phyloP scores from a whole-genome alignment of 2,113 vertebrate species.

The Mustela nigripes region DNA sequence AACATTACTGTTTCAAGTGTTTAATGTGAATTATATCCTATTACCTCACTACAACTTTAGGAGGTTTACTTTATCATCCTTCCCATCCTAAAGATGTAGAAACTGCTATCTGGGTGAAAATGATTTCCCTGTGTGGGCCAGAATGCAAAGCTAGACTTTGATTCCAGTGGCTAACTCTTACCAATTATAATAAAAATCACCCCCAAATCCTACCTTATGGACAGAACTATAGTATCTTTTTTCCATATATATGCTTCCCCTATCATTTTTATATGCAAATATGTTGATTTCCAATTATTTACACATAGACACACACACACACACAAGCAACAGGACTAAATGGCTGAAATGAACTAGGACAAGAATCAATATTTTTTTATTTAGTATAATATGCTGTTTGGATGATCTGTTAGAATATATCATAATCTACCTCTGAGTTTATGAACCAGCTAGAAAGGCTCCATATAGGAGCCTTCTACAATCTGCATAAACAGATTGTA shows the following conservation, averaged over 20 bases:
- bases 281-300: not conserved
- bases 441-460: not conserved
- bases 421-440: not conserved
- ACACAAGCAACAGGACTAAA: not conserved
- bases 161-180: not conserved
- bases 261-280: not conserved
- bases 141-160: slow-evolving; percentile 44
- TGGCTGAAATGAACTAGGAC: not conserved
- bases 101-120: slow-evolving; percentile 45
- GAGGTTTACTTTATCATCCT: not conserved
- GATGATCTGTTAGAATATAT: not conserved
- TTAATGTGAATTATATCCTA: slow-evolving; percentile 1
- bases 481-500: not conserved
- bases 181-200: not conserved
- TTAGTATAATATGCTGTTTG: not conserved
- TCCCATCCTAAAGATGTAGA: not conserved
- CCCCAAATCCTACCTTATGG: not conserved
- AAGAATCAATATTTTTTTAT: slow-evolving; percentile 49
- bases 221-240: not conserved
- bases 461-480: not conserved
- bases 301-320: not conserved
- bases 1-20: not conserved
- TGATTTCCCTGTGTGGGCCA: not conserved
- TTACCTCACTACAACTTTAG: not conserved
- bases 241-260: not conserved